phyloP scores from a whole-genome alignment of 2,797 vertebrate genomes.

The Diceros bicornis region DNA sequence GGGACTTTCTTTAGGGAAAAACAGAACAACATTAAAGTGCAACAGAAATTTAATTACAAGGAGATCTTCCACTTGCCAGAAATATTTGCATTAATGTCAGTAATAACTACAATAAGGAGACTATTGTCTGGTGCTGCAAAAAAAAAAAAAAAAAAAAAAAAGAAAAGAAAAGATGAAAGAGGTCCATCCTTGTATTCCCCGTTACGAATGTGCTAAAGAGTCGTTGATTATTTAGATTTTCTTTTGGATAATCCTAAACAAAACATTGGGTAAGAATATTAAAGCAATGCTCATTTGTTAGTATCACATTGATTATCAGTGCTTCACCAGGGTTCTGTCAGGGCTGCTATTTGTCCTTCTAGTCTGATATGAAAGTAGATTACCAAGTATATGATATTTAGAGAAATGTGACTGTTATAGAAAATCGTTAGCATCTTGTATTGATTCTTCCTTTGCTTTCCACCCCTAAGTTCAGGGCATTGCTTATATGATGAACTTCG shows the following conservation, averaged over 20 bases:
- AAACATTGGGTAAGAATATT: conserved; percentile 77
- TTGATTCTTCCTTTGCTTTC: background rate
- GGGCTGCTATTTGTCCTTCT: background rate
- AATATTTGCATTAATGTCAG: conserved; percentile 90
- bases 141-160: conserved; percentile 80
- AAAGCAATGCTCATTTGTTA: background rate
- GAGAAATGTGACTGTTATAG: background rate
- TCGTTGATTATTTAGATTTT: conserved; percentile 85
- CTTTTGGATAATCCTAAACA: conserved; percentile 83
- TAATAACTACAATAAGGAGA: conserved; percentile 87
- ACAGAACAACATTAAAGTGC: conserved; percentile 87
- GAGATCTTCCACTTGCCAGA: conserved; percentile 91
- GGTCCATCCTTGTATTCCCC: background rate
- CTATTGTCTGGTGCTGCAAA: conserved; percentile 83
- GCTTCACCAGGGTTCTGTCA: background rate
- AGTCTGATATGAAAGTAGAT: background rate
- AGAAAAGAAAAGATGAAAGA: conserved; percentile 84
- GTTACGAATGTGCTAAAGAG: conserved; percentile 61
- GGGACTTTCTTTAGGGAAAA: conserved; percentile 85
- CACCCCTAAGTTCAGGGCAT: background rate
- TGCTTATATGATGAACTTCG: background rate
- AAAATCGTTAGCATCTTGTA: background rate
- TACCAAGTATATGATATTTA: background rate
- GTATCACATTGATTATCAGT: background rate
- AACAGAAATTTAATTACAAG: conserved; percentile 90